Evolutionary conservation across 2,888 invertebrate genomes (phyloP).

Genomic region (Lamellibrachia columna): DNA sequence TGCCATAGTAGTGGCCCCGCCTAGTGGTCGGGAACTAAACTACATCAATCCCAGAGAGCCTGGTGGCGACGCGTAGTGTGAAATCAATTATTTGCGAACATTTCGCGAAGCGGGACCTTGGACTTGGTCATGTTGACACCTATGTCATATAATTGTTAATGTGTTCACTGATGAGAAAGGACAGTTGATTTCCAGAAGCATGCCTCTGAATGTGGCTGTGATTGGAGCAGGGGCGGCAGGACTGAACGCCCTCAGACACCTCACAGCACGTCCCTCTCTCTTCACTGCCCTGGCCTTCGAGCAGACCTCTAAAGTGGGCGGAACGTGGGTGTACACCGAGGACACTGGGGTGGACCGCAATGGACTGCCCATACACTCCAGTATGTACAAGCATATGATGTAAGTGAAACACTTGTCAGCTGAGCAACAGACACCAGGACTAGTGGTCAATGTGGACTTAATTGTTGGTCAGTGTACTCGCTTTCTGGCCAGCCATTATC

Average conservation of each 20-base stretch:
- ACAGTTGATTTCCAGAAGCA: not conserved
- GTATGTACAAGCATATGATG: conserved; percentile 91
- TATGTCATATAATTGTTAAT: not conserved
- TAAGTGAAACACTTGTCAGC: conserved; percentile 63
- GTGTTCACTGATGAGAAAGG: not conserved
- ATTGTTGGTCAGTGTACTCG: too few species aligned
- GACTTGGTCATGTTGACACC: not conserved
- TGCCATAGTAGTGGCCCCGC: too few species aligned
- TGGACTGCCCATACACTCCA: conserved; percentile 85
- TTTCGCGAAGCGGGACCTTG: too few species aligned
- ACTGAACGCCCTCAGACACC: conserved; percentile 79
- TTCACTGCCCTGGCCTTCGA: conserved; percentile 74
- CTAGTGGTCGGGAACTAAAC: too few species aligned
- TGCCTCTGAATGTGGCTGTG: conserved; percentile 64
- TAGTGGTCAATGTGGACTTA: not conserved
- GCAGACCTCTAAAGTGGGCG: conserved; percentile 79
- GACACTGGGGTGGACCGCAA: conserved; percentile 78
- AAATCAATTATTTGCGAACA: too few species aligned
- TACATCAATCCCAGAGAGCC: too few species aligned
- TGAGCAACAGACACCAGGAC: not conserved
- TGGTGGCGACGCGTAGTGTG: too few species aligned
- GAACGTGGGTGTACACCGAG: conserved; percentile 90
- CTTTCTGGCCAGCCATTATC: too few species aligned
- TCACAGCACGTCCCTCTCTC: conserved; percentile 63
- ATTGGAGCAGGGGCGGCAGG: conserved; percentile 93